Evolutionary conservation across 2,113 vertebrate species (phyloP), one percentile per base, ranked within the genome.

Genomic region (Arothron firmamentum): DNA sequence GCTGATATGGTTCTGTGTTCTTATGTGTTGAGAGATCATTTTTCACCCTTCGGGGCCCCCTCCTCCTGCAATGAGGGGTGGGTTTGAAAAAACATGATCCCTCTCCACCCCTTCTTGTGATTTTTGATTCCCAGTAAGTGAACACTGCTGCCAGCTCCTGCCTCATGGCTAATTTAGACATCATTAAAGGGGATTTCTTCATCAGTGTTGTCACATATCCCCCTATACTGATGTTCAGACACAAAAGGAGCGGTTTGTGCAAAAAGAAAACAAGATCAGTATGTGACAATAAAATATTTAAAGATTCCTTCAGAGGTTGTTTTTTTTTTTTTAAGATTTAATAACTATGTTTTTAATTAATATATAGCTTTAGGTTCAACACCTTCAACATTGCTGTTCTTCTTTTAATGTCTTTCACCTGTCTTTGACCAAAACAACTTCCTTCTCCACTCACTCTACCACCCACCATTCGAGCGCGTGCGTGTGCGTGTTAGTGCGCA

Each of bases 41-140:
- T 85, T 87, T 67, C 77, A 76, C 55, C 67, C 70, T 59, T 23
- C 14, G 51, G 75, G 71, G 52, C 61, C 70, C 52, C 54, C 4
- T 49, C 52, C 56, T 52, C 25, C 45, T 49, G 20, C 47, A 48
- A 55, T 1, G 6, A 59, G 23, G 25, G 50, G 17, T 18, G 41
- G 38, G 8, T 77, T 70, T 80, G 28, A 45, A 54, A 69, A 2
- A 74, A 70, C 73, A 78, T 72, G 52, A 64, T 53, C 11, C 4
- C 21, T 14, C 38, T 6, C 28, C 31, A 20, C 48, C 45, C 51
- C 16, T 46, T 38, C 18, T 43, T 74, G 31, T 43, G 56, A 41
- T 16, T 76, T 56, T 59, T 21, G 45, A 59, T 31, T 41, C 17
- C n/a, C 2, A 51, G 23, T 58, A 48, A 74, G 38, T 20, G 1